These are phyloP conservation scores for Ophthalmolycus amberensis DNA, from an alignment of 2,113 vertebrate species.

Conservation along the genomic window DNA sequence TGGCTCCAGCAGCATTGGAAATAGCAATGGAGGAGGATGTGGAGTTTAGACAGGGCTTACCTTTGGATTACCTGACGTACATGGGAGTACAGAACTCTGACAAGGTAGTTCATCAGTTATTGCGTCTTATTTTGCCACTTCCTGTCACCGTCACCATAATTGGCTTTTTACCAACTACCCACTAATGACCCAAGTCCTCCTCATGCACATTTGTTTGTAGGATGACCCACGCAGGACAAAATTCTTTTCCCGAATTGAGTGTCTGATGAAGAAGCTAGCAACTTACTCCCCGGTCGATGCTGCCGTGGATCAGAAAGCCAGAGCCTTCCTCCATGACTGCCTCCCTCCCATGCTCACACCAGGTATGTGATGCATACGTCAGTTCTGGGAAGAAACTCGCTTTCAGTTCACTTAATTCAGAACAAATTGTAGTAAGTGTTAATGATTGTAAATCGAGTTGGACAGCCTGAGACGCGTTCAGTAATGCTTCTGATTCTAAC, in stretches of 20 bases:
- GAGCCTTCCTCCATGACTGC: conserved; percentile 92
- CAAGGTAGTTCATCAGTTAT: conserved; percentile 43
- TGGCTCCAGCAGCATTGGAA: conserved; percentile 91
- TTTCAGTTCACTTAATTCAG: background rate
- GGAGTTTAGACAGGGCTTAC: conserved; percentile 92
- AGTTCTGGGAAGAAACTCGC: background rate
- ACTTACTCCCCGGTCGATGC: conserved; percentile 91
- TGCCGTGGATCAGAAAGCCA: conserved; percentile 94
- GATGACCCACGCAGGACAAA: conserved; percentile 82
- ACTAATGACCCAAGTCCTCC: background rate
- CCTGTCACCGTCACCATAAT: background rate
- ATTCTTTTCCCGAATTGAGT: conserved; percentile 87
- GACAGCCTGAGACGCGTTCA: background rate
- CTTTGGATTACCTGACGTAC: conserved; percentile 90
- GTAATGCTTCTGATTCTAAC: background rate
- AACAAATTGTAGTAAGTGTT: background rate
- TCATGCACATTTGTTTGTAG: conserved; percentile 41
- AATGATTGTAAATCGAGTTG: background rate
- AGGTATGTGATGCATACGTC: conserved; percentile 64
- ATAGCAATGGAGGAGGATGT: conserved; percentile 93
- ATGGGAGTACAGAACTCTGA: conserved; percentile 95
- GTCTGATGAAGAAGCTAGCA: conserved; percentile 87
- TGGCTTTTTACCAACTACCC: background rate
- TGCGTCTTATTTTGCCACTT: background rate
- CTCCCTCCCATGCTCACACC: conserved; percentile 89